phyloP scores from a whole-genome alignment of 1,140 invertebrate species.

The Elymnias hypermnestra region DNA sequence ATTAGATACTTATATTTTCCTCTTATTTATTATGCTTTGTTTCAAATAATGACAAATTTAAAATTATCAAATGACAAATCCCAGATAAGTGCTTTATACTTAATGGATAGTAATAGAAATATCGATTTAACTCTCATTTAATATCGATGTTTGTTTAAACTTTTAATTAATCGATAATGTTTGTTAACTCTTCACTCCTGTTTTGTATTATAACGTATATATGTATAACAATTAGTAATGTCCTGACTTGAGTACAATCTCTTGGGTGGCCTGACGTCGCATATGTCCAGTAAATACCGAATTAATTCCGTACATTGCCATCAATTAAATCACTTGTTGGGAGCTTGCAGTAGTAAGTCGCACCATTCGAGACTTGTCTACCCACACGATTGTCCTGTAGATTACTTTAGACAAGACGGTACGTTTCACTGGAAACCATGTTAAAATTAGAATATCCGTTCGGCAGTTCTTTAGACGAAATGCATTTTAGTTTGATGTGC shows the following conservation, averaged over 20 bases:
- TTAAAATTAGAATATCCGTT: constrained; percentile 74
- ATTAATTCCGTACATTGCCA: constrained; percentile 41
- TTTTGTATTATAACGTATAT: too few relatives aligned
- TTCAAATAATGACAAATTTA: too few relatives aligned
- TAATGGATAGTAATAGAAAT: too few relatives aligned
- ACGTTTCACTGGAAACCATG: constrained; percentile 60
- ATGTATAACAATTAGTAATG: neutral
- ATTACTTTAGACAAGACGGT: constrained; percentile 45
- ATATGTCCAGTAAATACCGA: constrained; percentile 25
- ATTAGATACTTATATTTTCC: too few relatives aligned
- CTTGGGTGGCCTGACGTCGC: constrained; percentile 25
- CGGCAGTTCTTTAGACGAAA: constrained; percentile 59
- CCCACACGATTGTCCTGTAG: constrained; percentile 49
- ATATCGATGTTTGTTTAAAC: too few relatives aligned
- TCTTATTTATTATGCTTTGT: too few relatives aligned
- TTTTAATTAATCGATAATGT: too few relatives aligned
- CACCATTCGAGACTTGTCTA: constrained; percentile 37
- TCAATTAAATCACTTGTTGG: constrained; percentile 63
- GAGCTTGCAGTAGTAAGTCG: constrained; percentile 23
- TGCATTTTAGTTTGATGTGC: constrained; percentile 45
- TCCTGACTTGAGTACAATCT: neutral
- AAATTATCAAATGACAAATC: too few relatives aligned
- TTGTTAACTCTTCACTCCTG: too few relatives aligned
- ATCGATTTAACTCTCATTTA: too few relatives aligned
- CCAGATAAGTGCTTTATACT: too few relatives aligned